A percentile compares a stretch with the other conserved stretches of the same genome.
phyloP scores from a whole-genome alignment of 1,140 invertebrate species.

The Myzus persicae region DNA sequence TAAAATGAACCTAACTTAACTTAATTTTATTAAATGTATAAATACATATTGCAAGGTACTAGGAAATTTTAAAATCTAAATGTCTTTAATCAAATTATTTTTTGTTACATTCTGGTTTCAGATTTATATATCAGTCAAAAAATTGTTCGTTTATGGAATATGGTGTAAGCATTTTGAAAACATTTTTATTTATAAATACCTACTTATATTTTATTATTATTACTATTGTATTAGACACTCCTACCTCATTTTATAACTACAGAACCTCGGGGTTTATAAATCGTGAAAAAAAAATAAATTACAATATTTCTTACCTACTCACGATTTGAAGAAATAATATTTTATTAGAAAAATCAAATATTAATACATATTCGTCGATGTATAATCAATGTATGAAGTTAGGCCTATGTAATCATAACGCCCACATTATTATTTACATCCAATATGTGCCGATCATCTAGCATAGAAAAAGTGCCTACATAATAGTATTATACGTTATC shows the following conservation, averaged over 20 bases:
- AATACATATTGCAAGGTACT: neutral
- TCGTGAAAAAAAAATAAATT: slow-evolving; percentile 26
- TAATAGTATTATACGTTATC: slow-evolving; percentile 11
- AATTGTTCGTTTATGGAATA: neutral
- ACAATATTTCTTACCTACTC: slow-evolving; percentile 15
- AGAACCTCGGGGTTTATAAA: neutral
- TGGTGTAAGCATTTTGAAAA: neutral
- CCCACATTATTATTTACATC: slow-evolving; percentile 36
- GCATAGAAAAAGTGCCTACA: neutral
- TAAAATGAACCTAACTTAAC: neutral
- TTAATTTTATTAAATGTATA: neutral
- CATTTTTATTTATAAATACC: neutral
- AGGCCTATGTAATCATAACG: slow-evolving; percentile 52
- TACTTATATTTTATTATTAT: neutral
- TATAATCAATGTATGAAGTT: neutral
- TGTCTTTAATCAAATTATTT: neutral
- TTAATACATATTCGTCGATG: slow-evolving; percentile 12
- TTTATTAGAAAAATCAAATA: slow-evolving; percentile 45
- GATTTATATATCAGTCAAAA: neutral
- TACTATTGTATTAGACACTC: neutral
- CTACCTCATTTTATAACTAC: slow-evolving; percentile 32
- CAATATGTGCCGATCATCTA: slow-evolving; percentile 1
- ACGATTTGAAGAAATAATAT: neutral
- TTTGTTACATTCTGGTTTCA: neutral
- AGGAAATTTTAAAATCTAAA: neutral